A percentile compares a stretch with the other conserved stretches of the same genome.
phyloP scores from a whole-genome alignment of 2,797 vertebrate species.

The Arctocebus calabarensis region DNA sequence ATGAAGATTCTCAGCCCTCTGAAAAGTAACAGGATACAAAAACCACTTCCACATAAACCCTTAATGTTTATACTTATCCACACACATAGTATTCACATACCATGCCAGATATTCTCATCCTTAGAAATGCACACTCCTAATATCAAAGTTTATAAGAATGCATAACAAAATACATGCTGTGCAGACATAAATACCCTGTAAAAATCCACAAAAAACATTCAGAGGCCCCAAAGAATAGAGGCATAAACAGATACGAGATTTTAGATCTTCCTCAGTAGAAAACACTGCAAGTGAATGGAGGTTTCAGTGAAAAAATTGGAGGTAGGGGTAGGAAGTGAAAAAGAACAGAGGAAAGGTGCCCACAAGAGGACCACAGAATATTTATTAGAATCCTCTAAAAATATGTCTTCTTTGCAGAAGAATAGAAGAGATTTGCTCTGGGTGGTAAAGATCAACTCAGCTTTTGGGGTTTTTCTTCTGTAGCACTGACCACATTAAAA shows the following conservation, averaged over 20 bases:
- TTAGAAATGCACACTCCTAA: too few species aligned
- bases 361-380: background rate
- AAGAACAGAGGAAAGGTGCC: background rate
- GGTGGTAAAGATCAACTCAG: background rate
- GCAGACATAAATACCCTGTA: background rate
- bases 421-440: background rate
- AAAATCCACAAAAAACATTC: slow-evolving; percentile 32
- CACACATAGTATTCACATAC: background rate
- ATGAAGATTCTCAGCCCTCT: background rate
- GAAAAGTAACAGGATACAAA: background rate
- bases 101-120: background rate
- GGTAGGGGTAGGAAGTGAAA: background rate
- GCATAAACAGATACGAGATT: background rate
- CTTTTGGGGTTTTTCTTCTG: background rate
- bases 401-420: background rate
- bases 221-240: slow-evolving; percentile 23
- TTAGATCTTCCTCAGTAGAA: background rate
- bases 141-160: background rate
- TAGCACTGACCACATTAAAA: background rate
- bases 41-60: background rate
- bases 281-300: background rate
- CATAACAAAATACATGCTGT: background rate
- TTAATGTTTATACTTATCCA: background rate
- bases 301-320: background rate
- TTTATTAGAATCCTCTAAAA: background rate